phyloP scores from a whole-genome alignment of 2,113 vertebrate species.

The Acinonyx jubatus region DNA sequence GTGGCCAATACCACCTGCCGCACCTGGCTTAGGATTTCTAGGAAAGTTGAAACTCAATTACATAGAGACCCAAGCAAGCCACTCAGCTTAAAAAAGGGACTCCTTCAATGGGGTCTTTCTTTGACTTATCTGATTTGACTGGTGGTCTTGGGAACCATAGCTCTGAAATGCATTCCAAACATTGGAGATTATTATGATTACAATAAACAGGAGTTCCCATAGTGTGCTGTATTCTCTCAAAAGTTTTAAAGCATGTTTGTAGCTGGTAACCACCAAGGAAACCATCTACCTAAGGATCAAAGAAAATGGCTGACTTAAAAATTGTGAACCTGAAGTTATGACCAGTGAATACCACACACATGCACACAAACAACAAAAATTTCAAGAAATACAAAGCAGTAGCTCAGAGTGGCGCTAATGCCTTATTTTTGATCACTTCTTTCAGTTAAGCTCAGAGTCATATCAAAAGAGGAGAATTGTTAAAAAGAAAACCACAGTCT shows the following conservation, averaged over 20 bases:
- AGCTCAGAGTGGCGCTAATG: neutral
- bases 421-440: neutral
- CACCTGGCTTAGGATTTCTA: neutral
- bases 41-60: neutral
- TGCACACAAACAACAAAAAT: neutral
- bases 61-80: neutral
- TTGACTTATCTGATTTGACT: neutral
- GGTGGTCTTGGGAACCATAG: neutral
- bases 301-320: neutral
- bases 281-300: neutral
- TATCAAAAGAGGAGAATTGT: too few relatives aligned
- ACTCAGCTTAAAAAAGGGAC: neutral
- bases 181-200: neutral
- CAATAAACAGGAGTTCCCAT: too few relatives aligned
- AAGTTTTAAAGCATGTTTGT: neutral
- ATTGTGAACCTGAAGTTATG: neutral
- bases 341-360: neutral
- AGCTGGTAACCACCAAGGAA: neutral
- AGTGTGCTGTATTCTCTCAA: neutral
- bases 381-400: neutral
- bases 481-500: too few relatives aligned
- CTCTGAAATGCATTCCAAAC: neutral
- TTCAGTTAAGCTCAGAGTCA: neutral
- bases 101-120: neutral
- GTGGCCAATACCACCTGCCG: neutral